Conservation (phyloP, 2,888 invertebrate species). For the Melinopterus prodromus region DNA sequence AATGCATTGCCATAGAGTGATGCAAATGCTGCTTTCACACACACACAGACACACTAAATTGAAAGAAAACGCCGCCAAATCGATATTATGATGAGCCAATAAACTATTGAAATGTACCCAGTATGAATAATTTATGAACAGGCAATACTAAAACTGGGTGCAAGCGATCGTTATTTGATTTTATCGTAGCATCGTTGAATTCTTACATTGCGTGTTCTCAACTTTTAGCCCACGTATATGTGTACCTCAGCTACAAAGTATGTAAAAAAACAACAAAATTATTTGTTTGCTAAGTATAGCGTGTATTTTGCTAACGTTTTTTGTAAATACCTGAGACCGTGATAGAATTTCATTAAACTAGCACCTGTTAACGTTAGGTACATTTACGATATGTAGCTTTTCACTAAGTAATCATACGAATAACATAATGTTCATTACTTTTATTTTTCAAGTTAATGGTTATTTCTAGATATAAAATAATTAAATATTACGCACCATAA, state of each 20-base stretch:
- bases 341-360: neutral
- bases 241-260: neutral
- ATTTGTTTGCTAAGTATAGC: neutral
- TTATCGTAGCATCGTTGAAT: neutral
- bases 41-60: neutral
- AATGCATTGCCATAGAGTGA: neutral
- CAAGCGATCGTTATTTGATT: neutral
- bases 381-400: neutral
- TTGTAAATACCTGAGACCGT: neutral
- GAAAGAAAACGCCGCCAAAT: neutral
- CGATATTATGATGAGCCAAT: neutral
- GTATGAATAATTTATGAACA: neutral
- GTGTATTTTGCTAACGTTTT: neutral
- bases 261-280: neutral
- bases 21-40: neutral
- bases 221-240: no score
- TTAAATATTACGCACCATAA: no score
- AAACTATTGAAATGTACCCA: neutral
- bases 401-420: neutral
- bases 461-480: no score
- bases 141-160: neutral
- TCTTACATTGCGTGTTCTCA: neutral
- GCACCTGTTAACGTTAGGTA: neutral
- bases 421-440: neutral
- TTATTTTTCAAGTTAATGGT: neutral